Base-by-base conservation (phyloP, 2,797 vertebrate species). In the Margarornis squamiger region DNA sequence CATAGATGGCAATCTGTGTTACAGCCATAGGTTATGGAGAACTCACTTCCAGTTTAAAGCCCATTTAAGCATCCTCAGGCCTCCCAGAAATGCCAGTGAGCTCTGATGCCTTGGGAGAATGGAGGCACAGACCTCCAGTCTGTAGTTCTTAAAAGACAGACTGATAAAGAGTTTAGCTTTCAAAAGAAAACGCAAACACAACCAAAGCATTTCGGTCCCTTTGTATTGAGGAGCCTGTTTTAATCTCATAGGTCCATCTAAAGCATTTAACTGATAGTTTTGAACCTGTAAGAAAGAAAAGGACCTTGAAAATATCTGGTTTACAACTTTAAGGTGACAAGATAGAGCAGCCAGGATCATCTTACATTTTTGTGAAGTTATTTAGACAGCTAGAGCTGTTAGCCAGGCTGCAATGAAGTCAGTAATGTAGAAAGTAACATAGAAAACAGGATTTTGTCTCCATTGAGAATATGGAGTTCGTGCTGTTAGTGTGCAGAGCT, bases 391-490 rank as follows among this genome's bases (percentile, higher is more conserved):
- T 41, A 87, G 46, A 90, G 81, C 77, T 76, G 32, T 52, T 12
- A 27, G 88, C 70, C 93, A 95, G 88, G 45, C 55, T 76, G 66
- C 62, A 81, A 22, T 90, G 46, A 90, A 88, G 48, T 77, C 84
- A 76, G 74, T 59, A 58, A 86, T 12, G 32, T 36, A 78, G 67
- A 65, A 78, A 86, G 41, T 48, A 88, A 88, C 57, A 30, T 0
- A 63, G 77, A 85, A 87, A 95, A 67, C 55, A 89, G 73, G 66
- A 92, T 41, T 63, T 83, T 21, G n/a, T 88, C 48, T 66, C 95
- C 38, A 15, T 0, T 58, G 87, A 92, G 90, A 90, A 81, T 89
- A 92, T 19, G 65, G 66, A 89, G 82, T 55, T 93, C 3, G 0
- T 12, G 12, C 45, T 87, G 43, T 46, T 61, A 86, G 49, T 29